Percentiles rank a stretch among this genome's conserved stretches.
Evolutionary conservation across 2,888 invertebrate species (phyloP).

Genomic region (Heteromurus nitidus): DNA sequence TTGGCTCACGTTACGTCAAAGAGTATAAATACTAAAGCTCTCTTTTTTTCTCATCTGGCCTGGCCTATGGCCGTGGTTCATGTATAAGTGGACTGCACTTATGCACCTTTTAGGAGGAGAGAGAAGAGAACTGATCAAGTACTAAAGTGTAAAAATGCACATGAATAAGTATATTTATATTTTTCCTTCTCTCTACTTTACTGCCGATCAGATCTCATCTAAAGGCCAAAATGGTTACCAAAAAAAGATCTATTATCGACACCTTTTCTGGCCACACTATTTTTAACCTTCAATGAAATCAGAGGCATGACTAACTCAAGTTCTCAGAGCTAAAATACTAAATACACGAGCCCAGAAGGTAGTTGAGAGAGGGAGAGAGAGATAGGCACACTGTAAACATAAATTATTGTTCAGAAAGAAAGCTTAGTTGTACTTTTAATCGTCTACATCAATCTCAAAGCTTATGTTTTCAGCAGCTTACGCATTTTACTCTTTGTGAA

Average conservation of each 20-base stretch:
- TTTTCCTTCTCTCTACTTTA: not conserved
- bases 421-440: too few relatives aligned
- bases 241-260: conserved; percentile 10
- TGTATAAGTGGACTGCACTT: not conserved
- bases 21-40: too few relatives aligned
- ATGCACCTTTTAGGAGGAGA: not conserved
- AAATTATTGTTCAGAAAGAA: too few relatives aligned
- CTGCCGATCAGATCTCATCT: not conserved
- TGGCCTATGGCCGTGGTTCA: not conserved
- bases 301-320: conserved; percentile 7
- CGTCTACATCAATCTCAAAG: too few relatives aligned
- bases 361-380: too few relatives aligned
- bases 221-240: conserved; percentile 8
- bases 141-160: not conserved
- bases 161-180: not conserved
- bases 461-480: too few relatives aligned
- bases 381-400: too few relatives aligned
- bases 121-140: not conserved
- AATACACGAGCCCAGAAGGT: too few relatives aligned
- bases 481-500: too few relatives aligned
- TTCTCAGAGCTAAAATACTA: not conserved
- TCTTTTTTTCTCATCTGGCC: too few relatives aligned
- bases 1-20: too few relatives aligned
- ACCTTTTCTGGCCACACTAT: not conserved
- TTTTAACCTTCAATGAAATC: not conserved